Percentiles rank a stretch among this genome's conserved stretches.
phyloP scores from a whole-genome alignment of 1,140 invertebrate species.

The Bombus soroeensis region DNA sequence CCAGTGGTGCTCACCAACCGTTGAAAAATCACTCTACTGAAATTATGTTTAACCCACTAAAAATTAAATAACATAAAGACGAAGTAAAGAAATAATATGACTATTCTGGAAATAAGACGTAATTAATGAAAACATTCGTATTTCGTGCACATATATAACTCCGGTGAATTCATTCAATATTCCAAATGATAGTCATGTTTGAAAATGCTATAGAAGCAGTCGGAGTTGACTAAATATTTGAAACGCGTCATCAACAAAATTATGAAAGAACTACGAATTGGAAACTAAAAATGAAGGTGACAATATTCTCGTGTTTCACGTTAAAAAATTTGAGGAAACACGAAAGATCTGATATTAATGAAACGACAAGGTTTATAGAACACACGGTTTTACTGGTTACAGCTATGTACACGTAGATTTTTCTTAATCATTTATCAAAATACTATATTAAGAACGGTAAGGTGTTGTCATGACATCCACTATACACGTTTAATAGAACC shows the following conservation, averaged over 20 bases:
- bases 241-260: background rate
- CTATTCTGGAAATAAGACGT: background rate
- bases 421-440: conserved; percentile 61
- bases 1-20: conserved; percentile 45
- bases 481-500: conserved; percentile 56
- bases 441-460: conserved; percentile 54
- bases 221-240: background rate
- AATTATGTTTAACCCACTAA: background rate
- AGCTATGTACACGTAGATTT: conserved; percentile 31
- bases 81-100: background rate
- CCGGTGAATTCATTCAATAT: background rate
- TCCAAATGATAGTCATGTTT: background rate
- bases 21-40: background rate
- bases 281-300: background rate
- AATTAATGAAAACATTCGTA: background rate
- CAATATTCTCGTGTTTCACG: no score
- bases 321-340: background rate
- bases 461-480: conserved; percentile 49
- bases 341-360: background rate
- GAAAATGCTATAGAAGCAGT: background rate
- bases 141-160: no score
- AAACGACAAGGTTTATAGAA: conserved; percentile 4
- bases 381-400: conserved; percentile 38
- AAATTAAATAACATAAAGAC: background rate
- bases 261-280: background rate